These are phyloP conservation scores for Megaceryle maxima DNA, from an alignment of 2,113 vertebrate genomes.

Conservation along the genomic window DNA sequence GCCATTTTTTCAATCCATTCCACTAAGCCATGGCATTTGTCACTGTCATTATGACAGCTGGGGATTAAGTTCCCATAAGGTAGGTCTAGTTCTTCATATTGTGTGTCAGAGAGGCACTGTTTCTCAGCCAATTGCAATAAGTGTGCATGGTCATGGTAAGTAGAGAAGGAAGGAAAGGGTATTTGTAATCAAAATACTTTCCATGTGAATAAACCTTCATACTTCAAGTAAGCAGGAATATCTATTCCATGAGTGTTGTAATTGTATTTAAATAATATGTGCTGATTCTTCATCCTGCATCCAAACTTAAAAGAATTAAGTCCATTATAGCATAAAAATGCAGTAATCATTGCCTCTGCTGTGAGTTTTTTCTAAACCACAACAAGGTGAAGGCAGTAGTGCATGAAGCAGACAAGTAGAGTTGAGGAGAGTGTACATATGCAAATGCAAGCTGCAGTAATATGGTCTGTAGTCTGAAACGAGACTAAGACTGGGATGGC, in stretches of 20 bases:
- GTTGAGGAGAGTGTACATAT: background rate
- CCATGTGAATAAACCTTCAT: background rate
- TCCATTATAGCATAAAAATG: background rate
- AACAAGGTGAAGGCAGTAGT: background rate
- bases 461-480: background rate
- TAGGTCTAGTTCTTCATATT: background rate
- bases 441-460: background rate
- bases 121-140: background rate
- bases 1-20: background rate
- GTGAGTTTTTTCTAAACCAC: background rate
- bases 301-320: background rate
- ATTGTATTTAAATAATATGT: background rate
- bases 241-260: background rate
- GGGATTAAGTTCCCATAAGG: background rate
- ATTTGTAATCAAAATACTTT: background rate
- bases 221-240: background rate
- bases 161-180: background rate
- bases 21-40: background rate
- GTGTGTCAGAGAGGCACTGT: background rate
- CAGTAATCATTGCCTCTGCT: background rate
- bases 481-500: background rate
- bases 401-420: background rate
- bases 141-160: background rate
- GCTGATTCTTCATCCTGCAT: background rate
- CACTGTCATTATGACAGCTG: background rate